Conservation (phyloP, 2,888 invertebrate genomes). For the Nomada goodeniana region DNA sequence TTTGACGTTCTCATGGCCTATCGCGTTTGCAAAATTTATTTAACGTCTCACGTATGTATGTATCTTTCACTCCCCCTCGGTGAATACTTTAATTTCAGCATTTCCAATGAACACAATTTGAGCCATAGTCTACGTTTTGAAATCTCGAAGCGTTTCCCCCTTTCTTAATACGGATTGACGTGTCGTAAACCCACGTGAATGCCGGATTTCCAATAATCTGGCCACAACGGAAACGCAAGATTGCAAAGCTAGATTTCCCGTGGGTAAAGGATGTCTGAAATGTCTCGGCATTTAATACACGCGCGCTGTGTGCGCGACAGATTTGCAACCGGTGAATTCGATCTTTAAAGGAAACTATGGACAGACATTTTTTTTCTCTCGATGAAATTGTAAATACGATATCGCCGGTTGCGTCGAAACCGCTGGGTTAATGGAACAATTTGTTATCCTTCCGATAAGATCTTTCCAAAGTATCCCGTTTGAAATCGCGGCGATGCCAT, state of each 20-base stretch:
- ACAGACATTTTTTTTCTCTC: neutral
- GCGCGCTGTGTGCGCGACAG: neutral
- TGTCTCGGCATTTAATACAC: conserved; percentile 20
- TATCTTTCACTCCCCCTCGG: too few species aligned
- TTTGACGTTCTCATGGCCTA: too few species aligned
- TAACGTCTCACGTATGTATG: too few species aligned
- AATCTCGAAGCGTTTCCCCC: neutral
- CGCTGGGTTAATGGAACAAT: neutral
- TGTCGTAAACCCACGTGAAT: conserved; percentile 18
- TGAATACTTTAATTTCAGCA: neutral
- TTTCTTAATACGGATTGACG: conserved; percentile 10
- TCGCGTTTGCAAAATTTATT: too few species aligned
- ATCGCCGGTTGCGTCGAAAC: too few species aligned
- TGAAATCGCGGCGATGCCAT: conserved; percentile 31
- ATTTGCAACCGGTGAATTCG: neutral
- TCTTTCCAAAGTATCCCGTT: neutral
- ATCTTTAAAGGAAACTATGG: neutral
- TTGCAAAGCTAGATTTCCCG: conserved; percentile 29
- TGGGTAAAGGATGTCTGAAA: conserved; percentile 18
- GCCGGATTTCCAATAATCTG: conserved; percentile 28
- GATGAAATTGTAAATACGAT: too few species aligned
- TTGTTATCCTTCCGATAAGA: neutral
- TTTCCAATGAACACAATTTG: neutral
- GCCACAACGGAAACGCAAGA: conserved; percentile 5
- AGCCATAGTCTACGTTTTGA: neutral